Evolutionary conservation across 2,113 vertebrate species (phyloP), one percentile per base, ranked within the genome.

Genomic region (Phasianus colchicus): DNA sequence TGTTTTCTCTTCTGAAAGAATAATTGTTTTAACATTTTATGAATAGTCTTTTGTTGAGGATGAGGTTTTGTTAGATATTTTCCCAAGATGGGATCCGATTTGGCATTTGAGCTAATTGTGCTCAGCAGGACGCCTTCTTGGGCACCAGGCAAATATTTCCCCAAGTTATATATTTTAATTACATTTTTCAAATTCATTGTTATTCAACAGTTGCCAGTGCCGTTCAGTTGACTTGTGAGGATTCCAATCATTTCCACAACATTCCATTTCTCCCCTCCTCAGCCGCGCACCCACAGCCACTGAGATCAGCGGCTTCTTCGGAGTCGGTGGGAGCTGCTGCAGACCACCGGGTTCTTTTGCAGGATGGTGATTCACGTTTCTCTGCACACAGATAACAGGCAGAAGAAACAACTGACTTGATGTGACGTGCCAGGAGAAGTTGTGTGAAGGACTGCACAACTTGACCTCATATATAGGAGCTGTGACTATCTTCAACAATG

Each of bases 11-110:
- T 18, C 20, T 50, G 16, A 29, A 73, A 45, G 52, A 88, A 40
- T 70, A 89, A 85, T 55, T 80, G 14, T 60, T 70, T 89, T 94
- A 94, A 83, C 82, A 64, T 88, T 93, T 91, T 17, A 74, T 30
- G 29, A 34, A 11, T 82, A 65, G 25, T 9, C 24, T 64, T 78
- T 18, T 43, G 20, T 14, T 72, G 38, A 2, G 3, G 48, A 5
- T 16, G 11, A 61, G 57, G 21, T 50, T 87, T 43, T 27, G 15
- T 43, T 38, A 22, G 64, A 1, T 36, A 10, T 64, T 52, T 65
- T 48, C 42, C 80, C 60, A 15, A 74, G 30, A 65, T 38, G 50
- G 81, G 48, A 60, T 69, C 22, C 50, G 38, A 19, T 79, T 32
- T 20, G 87, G 21, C 83, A 74, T 34, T 82, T 82, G 66, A 69